Evolutionary conservation across 1,140 invertebrate genomes (phyloP).

Genomic region (Plodia interpunctella): DNA sequence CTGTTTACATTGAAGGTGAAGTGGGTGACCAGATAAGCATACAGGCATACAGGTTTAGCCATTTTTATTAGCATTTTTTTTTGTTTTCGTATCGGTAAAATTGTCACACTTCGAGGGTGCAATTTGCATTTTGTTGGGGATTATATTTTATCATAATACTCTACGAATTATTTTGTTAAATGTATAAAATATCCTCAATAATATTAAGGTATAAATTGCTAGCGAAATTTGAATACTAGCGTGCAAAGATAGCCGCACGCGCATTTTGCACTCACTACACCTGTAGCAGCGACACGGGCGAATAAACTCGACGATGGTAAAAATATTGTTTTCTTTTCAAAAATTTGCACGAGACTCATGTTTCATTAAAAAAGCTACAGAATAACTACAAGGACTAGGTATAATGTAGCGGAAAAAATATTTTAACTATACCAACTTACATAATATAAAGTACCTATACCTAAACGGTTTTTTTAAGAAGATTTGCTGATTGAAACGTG

Average conservation of each 20-base stretch:
- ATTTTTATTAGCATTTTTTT: slow-evolving; percentile 56
- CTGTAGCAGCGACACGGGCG: not conserved
- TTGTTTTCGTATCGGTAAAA: slow-evolving; percentile 27
- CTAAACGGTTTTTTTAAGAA: too few relatives aligned
- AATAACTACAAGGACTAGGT: too few relatives aligned
- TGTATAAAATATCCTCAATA: not conserved
- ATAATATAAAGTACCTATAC: too few relatives aligned
- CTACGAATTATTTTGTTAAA: slow-evolving; percentile 7
- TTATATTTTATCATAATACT: slow-evolving; percentile 23
- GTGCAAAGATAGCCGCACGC: not conserved
- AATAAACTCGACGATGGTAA: too few relatives aligned
- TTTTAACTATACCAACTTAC: too few relatives aligned
- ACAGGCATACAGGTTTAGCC: slow-evolving; percentile 38
- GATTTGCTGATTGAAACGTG: too few relatives aligned
- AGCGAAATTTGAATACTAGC: not conserved
- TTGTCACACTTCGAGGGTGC: slow-evolving; percentile 12
- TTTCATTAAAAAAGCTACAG: too few relatives aligned
- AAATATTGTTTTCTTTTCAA: too few relatives aligned
- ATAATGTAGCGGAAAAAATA: too few relatives aligned
- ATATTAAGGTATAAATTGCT: not conserved
- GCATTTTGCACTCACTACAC: not conserved
- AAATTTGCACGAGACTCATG: too few relatives aligned
- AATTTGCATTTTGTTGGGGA: slow-evolving; percentile 25
- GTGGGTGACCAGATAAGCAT: slow-evolving; percentile 58
- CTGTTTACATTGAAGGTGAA: slow-evolving; percentile 65